Conservation (phyloP, 2,797 vertebrate species). For the Pseudotriccus pelzelni region DNA sequence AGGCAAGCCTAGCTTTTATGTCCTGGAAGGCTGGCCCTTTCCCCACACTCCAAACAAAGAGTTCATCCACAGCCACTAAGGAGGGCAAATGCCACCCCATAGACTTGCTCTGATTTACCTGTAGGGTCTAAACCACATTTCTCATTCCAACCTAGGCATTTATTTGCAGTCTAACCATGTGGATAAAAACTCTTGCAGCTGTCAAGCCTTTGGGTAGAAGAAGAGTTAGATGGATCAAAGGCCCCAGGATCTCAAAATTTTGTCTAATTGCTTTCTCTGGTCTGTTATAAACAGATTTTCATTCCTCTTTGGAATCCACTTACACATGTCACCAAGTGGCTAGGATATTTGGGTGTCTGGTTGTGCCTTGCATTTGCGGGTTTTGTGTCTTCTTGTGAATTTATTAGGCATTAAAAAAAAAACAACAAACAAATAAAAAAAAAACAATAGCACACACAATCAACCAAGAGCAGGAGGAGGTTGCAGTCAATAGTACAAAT, state of each 20-base stretch:
- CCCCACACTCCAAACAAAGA: not conserved
- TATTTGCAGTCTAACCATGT: not conserved
- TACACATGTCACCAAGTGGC: not conserved
- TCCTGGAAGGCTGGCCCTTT: not conserved
- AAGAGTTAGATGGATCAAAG: not conserved
- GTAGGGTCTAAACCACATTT: not conserved
- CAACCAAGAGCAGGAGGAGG: not conserved
- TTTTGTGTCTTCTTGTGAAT: not conserved
- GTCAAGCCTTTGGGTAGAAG: not conserved
- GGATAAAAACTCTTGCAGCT: conserved; percentile 14
- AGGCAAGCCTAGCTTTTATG: conserved; percentile 19
- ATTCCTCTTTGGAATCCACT: not conserved
- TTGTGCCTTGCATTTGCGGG: not conserved
- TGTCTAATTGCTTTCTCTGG: not conserved
- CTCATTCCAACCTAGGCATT: not conserved
- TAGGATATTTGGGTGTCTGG: not conserved
- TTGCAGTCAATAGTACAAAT: not conserved
- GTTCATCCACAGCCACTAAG: not conserved
- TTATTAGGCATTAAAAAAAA: not conserved
- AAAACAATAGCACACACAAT: not conserved
- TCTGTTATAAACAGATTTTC: not conserved
- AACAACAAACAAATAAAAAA: not conserved
- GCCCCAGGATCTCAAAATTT: not conserved
- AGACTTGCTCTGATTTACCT: conserved; percentile 34
- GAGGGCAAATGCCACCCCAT: not conserved